A percentile compares a stretch with the other conserved stretches of the same genome.
phyloP scores from a whole-genome alignment of 2,797 vertebrate species.

The Bradypodion ventrale region DNA sequence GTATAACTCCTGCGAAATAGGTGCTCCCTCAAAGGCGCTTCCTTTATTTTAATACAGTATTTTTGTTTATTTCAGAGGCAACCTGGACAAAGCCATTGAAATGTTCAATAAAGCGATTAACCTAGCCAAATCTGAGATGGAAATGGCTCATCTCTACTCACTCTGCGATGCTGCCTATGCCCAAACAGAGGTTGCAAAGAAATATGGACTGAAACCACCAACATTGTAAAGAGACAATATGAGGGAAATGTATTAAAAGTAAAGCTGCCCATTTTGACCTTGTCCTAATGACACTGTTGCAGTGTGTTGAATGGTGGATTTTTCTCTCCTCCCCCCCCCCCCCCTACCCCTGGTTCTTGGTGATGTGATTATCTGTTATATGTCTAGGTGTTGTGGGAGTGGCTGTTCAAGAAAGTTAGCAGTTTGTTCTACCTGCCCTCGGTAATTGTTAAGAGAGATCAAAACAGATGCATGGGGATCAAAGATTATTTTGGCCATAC shows the following conservation, averaged over 20 bases:
- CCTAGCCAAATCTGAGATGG: conserved; percentile 98
- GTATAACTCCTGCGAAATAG: no score
- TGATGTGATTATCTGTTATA: conserved; percentile 77
- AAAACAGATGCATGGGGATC: conserved; percentile 68
- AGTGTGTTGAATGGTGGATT: conserved; percentile 75
- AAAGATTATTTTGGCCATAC: conserved; percentile 75
- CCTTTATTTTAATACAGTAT: conserved; percentile 21
- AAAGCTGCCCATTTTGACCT: conserved; percentile 70
- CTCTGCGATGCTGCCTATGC: conserved; percentile 97
- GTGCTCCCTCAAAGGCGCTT: neutral
- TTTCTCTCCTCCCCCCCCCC: conserved; percentile 62
- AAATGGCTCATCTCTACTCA: conserved; percentile 98
- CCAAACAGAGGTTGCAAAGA: conserved; percentile 98
- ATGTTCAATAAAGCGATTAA: conserved; percentile 99
- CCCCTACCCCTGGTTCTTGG: no score
- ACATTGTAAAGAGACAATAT: conserved; percentile 83
- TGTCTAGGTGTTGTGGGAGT: conserved; percentile 78
- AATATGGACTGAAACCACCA: conserved; percentile 97
- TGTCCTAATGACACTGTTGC: conserved; percentile 73
- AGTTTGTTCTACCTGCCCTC: conserved; percentile 70
- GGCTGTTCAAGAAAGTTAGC: conserved; percentile 68
- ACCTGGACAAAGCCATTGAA: conserved; percentile 98
- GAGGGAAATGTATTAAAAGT: conserved; percentile 68
- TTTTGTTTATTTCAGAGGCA: conserved; percentile 85
- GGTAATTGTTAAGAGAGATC: conserved; percentile 55